Evolutionary conservation across 2,888 invertebrate species (phyloP).

Genomic region (Eupithecia exiguata): DNA sequence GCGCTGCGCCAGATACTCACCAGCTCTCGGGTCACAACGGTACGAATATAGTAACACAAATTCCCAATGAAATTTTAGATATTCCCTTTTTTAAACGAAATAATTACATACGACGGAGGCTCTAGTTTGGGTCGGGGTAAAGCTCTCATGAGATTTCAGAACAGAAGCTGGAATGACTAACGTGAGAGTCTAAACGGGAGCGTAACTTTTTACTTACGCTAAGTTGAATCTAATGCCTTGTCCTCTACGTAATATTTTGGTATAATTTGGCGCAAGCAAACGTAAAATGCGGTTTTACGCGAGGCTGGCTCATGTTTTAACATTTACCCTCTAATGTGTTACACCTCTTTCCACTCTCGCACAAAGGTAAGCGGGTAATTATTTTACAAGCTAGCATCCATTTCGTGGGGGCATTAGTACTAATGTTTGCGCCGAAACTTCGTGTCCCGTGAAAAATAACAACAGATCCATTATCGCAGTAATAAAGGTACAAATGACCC

Average conservation of each 20-base stretch:
- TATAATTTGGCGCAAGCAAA: conserved; percentile 38
- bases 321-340: conserved; percentile 46
- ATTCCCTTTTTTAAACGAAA: no score
- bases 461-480: conserved; percentile 63
- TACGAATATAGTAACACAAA: no score
- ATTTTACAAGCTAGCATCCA: conserved; percentile 58
- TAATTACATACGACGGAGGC: no score
- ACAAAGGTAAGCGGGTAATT: conserved; percentile 63
- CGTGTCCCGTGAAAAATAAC: conserved; percentile 65
- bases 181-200: background rate
- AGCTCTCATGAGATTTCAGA: no score
- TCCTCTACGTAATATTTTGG: conserved; percentile 20
- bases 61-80: no score
- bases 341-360: conserved; percentile 52
- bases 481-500: conserved; percentile 58
- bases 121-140: no score
- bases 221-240: conserved; percentile 4
- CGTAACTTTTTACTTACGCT: background rate
- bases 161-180: no score
- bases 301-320: conserved; percentile 43
- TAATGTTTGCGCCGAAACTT: conserved; percentile 66
- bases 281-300: conserved; percentile 39
- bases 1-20: no score
- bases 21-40: no score
- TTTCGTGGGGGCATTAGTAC: conserved; percentile 63